A percentile compares a stretch with the other conserved stretches of the same genome.
Evolutionary conservation across 2,888 invertebrate species (phyloP).

Genomic region (Pristionchus entomophagus): DNA sequence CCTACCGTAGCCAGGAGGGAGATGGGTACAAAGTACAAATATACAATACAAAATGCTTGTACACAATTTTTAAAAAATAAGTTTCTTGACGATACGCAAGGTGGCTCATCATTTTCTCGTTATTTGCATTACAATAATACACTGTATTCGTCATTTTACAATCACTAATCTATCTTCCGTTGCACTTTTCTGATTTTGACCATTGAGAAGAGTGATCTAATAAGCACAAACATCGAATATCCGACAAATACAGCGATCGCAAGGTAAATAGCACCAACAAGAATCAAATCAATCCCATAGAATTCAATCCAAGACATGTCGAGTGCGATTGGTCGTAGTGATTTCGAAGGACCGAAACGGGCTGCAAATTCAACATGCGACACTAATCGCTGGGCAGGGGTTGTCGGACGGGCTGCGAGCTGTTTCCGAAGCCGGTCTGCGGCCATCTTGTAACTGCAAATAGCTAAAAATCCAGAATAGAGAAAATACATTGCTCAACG

Average conservation of each 20-base stretch:
- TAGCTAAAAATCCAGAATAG: not conserved
- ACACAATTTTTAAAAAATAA: too few relatives aligned
- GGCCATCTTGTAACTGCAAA: not conserved
- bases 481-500: too few relatives aligned
- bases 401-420: not conserved
- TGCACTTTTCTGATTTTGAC: not conserved
- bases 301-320: not conserved
- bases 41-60: too few relatives aligned
- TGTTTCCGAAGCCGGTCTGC: not conserved
- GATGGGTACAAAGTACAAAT: too few relatives aligned
- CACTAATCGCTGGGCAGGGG: not conserved
- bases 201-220: not conserved
- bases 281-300: not conserved
- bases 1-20: too few relatives aligned
- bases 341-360: constrained; percentile 12
- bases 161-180: not conserved
- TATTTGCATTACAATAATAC: too few relatives aligned
- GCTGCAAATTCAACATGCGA: constrained; percentile 28
- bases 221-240: not conserved
- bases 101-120: too few relatives aligned
- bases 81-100: too few relatives aligned
- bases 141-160: too few relatives aligned
- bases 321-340: not conserved
- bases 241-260: not conserved
- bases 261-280: not conserved